Evolutionary conservation across 2,888 invertebrate species (phyloP).

Genomic region (Charanyca ferruginea): DNA sequence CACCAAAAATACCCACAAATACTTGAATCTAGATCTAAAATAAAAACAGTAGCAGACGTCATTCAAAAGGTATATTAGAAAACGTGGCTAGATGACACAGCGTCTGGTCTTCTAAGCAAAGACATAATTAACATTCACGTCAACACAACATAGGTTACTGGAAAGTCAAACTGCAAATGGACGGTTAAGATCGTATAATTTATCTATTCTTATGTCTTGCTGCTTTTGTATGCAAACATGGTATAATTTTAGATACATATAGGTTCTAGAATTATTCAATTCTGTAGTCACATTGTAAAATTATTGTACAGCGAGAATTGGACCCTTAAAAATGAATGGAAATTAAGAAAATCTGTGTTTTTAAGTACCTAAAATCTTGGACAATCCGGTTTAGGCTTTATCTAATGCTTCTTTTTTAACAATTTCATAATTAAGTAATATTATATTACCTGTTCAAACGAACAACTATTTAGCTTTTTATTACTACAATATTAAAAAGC

Average conservation of each 20-base stretch:
- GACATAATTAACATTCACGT: slow-evolving; percentile 57
- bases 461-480: no score
- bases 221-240: slow-evolving; percentile 8
- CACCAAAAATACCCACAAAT: slow-evolving; percentile 15
- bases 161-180: slow-evolving; percentile 62
- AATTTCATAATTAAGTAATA: no score
- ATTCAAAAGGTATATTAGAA: slow-evolving; percentile 28
- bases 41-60: slow-evolving; percentile 12
- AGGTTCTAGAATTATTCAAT: slow-evolving; percentile 2
- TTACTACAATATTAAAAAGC: no score
- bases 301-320: neutral
- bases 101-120: slow-evolving; percentile 44
- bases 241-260: slow-evolving; percentile 2
- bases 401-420: no score
- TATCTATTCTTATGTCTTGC: slow-evolving; percentile 16
- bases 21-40: slow-evolving; percentile 14
- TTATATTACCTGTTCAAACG: no score
- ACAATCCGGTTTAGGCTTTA: no score
- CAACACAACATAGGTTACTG: slow-evolving; percentile 54
- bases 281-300: neutral
- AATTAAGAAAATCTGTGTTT: no score
- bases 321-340: neutral
- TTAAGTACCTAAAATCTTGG: no score
- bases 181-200: slow-evolving; percentile 10
- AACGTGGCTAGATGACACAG: slow-evolving; percentile 21